Evolutionary conservation across 2,113 vertebrate species (phyloP).

Genomic region (Grammomys surdaster): DNA sequence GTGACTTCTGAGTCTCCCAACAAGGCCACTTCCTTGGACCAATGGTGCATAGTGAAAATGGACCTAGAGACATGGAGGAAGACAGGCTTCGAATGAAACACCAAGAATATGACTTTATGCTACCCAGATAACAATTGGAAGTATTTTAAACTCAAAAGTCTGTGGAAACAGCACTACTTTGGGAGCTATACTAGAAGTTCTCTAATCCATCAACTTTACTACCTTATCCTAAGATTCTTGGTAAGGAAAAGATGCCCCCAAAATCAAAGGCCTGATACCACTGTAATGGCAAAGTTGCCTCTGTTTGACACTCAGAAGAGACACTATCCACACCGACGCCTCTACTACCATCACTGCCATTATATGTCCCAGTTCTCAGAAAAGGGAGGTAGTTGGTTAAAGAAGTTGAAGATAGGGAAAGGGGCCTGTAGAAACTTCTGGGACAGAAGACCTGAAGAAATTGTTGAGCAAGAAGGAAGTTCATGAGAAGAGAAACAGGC

Average conservation of each 20-base stretch:
- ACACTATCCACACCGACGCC: background rate
- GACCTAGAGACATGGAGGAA: background rate
- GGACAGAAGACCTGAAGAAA: background rate
- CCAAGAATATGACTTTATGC: background rate
- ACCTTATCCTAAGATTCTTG: background rate
- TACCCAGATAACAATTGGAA: background rate
- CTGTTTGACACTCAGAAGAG: background rate
- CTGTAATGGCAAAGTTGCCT: background rate
- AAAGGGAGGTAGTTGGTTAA: background rate
- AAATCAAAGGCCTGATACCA: background rate
- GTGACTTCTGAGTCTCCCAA: background rate
- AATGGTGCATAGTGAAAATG: background rate
- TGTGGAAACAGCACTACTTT: background rate
- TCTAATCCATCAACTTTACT: background rate
- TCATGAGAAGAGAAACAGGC: background rate
- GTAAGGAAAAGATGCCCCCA: background rate
- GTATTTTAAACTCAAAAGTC: background rate
- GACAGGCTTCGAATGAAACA: background rate
- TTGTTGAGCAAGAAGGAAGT: background rate
- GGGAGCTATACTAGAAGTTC: background rate
- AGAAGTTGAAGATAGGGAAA: background rate
- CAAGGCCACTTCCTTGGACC: background rate
- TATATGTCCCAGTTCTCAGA: background rate
- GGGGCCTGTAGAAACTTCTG: background rate
- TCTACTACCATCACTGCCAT: background rate